Base-by-base conservation (phyloP, 2,888 invertebrate species). In the Drosophila imparisetae region DNA sequence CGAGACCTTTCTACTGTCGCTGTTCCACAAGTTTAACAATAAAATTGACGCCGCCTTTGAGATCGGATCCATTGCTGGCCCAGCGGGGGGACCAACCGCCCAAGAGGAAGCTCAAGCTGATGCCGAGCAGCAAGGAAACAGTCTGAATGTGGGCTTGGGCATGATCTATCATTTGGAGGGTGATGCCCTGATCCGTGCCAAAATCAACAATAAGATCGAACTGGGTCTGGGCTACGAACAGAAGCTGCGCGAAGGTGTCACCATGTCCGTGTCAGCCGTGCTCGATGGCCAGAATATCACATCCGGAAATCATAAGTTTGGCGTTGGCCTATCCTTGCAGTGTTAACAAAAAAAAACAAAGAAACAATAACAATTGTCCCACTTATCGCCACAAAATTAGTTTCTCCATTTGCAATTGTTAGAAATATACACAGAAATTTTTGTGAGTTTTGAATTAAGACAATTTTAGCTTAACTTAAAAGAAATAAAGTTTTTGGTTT, bases 221-320 rank as follows among this genome's bases (percentile, higher is more conserved):
- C 94, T 98, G 91, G 98, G 98, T 80, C 94, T 98, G 85, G 98
- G 98, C 66, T 98, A 98, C 93, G 96, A 97, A 92, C 98, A 98
- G 93, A 96, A 96, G 93, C 93, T 98, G 78, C 96, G 97, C 88
- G 96, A 97, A 82, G 98, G 98, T 96, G 96, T 98, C 78, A 96
- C 96, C 84, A 93, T 98, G 86, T 97, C 97, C 59, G 94, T 98
- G 91, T 98, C 98, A 96, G 61, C 81, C 1, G 21, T 87, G 0
- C 32, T 87, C 4, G 81, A 85, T 7, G 55, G 73, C 32, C 97
- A 97, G 94, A 98, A 98, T 94, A 96, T 98, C 94, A 97, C 97
- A 93, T 96, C 96, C 79, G 98, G 98, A 80, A 98, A 98, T 72
- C 98, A 98, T 95, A 98, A 98, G 94, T 95, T 99, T 86, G 99